Percentiles rank a stretch among this genome's conserved stretches.
Evolutionary conservation across 1,140 invertebrate species (phyloP).

Genomic region (Zaprionus lachaisei): DNA sequence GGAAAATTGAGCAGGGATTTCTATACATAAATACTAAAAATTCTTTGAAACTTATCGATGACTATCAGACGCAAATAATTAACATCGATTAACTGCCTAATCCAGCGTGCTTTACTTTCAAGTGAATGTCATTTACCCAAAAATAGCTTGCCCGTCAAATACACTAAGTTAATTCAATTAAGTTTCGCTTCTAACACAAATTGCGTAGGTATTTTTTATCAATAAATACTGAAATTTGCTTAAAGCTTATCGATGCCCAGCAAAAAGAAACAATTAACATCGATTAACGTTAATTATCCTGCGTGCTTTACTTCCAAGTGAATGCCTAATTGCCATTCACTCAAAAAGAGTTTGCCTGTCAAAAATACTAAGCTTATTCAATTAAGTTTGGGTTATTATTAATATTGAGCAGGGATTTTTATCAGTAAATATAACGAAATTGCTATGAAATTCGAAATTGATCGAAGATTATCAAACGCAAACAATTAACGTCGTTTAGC

Average conservation of each 20-base stretch:
- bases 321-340: conserved; percentile 2
- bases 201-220: too few relatives aligned
- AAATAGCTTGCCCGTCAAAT: too few relatives aligned
- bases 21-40: background rate
- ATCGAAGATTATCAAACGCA: background rate
- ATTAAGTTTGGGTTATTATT: background rate
- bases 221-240: too few relatives aligned
- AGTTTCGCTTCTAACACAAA: too few relatives aligned
- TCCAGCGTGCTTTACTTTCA: background rate
- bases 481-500: conserved; percentile 1
- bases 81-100: background rate
- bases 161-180: too few relatives aligned
- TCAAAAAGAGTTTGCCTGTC: background rate
- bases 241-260: too few relatives aligned
- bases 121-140: too few relatives aligned
- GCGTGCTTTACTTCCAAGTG: background rate
- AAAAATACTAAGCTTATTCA: background rate
- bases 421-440: background rate
- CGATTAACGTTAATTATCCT: too few relatives aligned
- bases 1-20: background rate
- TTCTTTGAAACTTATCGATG: background rate
- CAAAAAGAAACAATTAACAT: too few relatives aligned
- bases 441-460: background rate
- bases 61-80: background rate
- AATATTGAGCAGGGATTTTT: background rate